Evolutionary conservation across 2,888 invertebrate genomes (phyloP), one percentile per base, ranked within the genome.

Genomic region (Tipula helvola): DNA sequence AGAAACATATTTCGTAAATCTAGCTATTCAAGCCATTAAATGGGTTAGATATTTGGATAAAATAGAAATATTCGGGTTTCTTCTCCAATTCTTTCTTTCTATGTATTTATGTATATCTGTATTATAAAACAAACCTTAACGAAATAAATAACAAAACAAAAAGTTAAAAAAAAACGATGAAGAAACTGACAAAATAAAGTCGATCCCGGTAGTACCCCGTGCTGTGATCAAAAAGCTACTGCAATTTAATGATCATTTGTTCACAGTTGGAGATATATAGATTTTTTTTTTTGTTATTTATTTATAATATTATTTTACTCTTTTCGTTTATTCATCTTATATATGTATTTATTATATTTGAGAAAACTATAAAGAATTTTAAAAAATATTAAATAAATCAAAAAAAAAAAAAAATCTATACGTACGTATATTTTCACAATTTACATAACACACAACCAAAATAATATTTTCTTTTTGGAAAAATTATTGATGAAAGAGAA

Each of bases 221-320:
- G 41, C 84, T 84, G 84, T 84, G 84, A 84, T 84, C 84, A 84
- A 84, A 84, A 84, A 84, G 84, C 84, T 84, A 84, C 84, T 84
- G 84, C 84, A 84, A 84, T 84, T 84, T 84, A 84, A 84, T 84
- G 84, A 84, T 84, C 84, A 84, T 84, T 84, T 84, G 84, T 84
- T 84, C 84, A 39, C 84, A 84, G 84, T 41, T 39, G 84, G 84
- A 41, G 39, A 84, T 41, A 39, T 16, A 36, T 84, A 16, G 16
- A 16, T 39, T 84, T 84, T 83, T 83, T 83, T 28, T 83, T 39
- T 84, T 84, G 84, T 84, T 84, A 84, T 84, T 84, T 71, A 71
- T 71, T 71, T 71, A 71, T 71, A 71, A 71, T 71, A 28, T 71
- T 52, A 3, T 57, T 71, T 28, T 71, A 71, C 71, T 71, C 71